These are phyloP conservation scores for Microcebus murinus DNA, from an alignment of 2,113 vertebrate genomes.

Conservation along the genomic window DNA sequence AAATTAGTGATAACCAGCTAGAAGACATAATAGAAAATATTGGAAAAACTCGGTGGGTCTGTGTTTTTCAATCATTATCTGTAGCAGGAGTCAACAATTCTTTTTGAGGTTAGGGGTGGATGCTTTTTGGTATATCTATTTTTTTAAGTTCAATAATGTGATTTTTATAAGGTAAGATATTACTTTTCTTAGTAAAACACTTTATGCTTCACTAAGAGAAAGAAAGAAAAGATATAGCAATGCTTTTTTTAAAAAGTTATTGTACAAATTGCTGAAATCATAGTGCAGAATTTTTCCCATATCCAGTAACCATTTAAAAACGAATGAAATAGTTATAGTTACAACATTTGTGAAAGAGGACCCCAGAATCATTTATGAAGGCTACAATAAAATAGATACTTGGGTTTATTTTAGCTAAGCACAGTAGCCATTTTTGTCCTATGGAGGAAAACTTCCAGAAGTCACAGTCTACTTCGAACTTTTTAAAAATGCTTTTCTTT, in stretches of 20 bases:
- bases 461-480: not conserved
- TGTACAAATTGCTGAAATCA: not conserved
- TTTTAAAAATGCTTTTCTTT: not conserved
- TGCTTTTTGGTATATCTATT: not conserved
- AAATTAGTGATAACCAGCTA: constrained; percentile 67
- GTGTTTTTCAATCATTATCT: constrained; percentile 46
- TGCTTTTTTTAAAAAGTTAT: not conserved
- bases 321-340: not conserved
- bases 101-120: not conserved
- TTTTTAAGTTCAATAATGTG: not conserved
- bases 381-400: not conserved
- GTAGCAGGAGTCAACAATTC: not conserved
- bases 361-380: not conserved
- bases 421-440: not conserved
- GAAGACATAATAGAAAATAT: constrained; percentile 65
- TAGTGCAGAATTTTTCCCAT: not conserved
- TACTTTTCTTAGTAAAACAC: not conserved
- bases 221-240: not conserved
- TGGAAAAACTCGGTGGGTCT: constrained; percentile 35
- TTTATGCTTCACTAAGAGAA: not conserved
- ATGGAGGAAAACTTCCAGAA: not conserved
- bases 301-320: not conserved
- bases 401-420: constrained; percentile 26
- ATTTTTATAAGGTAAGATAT: not conserved
- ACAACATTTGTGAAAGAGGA: not conserved